Evolutionary conservation across 2,113 vertebrate genomes (phyloP).

Genomic region (Chlorodrepanis virens): DNA sequence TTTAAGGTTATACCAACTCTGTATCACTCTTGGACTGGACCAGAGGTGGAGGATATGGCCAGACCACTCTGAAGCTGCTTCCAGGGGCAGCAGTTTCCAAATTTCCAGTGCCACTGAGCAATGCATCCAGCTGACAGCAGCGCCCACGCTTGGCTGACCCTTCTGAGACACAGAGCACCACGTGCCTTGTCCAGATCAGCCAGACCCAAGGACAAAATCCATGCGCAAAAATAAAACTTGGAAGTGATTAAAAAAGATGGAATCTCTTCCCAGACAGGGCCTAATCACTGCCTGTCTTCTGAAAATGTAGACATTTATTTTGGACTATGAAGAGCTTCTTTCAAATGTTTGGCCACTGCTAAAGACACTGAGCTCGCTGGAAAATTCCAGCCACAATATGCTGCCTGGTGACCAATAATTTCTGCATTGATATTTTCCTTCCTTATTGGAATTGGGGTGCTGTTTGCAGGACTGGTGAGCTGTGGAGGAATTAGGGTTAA

Average conservation of each 20-base stretch:
- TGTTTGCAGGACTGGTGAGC: not conserved
- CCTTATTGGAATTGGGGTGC: not conserved
- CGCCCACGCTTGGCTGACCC: not conserved
- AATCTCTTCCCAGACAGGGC: slow-evolving; percentile 38
- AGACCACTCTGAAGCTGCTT: not conserved
- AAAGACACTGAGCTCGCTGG: not conserved
- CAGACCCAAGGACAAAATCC: not conserved
- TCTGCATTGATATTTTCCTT: not conserved
- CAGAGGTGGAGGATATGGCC: not conserved
- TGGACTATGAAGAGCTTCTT: slow-evolving; percentile 5
- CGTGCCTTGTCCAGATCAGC: not conserved
- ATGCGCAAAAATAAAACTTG: not conserved
- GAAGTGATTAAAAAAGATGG: not conserved
- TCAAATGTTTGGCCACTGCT: not conserved
- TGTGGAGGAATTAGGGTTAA: not conserved
- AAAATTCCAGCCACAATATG: slow-evolving; percentile 30
- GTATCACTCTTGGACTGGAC: not conserved
- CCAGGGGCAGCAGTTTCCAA: not conserved
- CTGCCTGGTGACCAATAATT: not conserved
- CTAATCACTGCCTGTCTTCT: slow-evolving; percentile 50
- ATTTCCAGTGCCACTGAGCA: not conserved
- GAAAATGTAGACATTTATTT: slow-evolving; percentile 53
- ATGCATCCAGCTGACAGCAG: not conserved
- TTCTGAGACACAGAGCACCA: not conserved
- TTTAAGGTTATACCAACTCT: not conserved